Evolutionary conservation across 2,797 vertebrate genomes (phyloP), one percentile per base, ranked within the genome.

Genomic region (Thunnus albacares): DNA sequence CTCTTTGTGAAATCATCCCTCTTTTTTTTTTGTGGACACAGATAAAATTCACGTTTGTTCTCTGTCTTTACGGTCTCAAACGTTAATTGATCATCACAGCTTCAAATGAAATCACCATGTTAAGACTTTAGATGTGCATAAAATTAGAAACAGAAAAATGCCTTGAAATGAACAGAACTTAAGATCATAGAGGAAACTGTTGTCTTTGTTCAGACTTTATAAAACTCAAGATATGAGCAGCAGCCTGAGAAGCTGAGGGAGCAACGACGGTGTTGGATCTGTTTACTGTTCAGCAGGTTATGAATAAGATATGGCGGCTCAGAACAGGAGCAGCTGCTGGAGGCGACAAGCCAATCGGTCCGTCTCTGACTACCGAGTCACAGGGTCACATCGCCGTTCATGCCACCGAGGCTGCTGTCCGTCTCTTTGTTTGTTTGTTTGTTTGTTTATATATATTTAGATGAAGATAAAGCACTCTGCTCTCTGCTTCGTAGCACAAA

Each of bases 271-370:
- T 11, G 71, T 13, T 61, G 73, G 81, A 68, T 91, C 89, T 58
- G 61, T 76, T 93, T 87, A 56, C 88, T 77, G 70, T 76, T 71
- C 38, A 49, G 70, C 51, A 75, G 82, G 71, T 91, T 68, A 89
- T 91, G 83, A 91, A 93, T 92, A 91, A 92, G 78, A 92, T 5
- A 92, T 88, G 81, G 51, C 51, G 58, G 58, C 77, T 73, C 68
- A 63, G 86, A 76, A 81, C 82, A 84, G 70, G 75, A 90, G 76
- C 89, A 84, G 90, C 84, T 87, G 89, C 62, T 86, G 77, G 58
- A 80, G 82, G 83, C 49, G 6, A 10, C 52, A 43, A 70, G 41
- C 65, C 6, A 67, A 63, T 71, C 51, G 0, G 24, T 1, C 30
- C 24, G 43, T 5, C 59, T 35, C 66, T 26, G 2, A 33, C 52